Conservation (phyloP, 2,113 vertebrate species). For the Marcusenius ussheri region DNA sequence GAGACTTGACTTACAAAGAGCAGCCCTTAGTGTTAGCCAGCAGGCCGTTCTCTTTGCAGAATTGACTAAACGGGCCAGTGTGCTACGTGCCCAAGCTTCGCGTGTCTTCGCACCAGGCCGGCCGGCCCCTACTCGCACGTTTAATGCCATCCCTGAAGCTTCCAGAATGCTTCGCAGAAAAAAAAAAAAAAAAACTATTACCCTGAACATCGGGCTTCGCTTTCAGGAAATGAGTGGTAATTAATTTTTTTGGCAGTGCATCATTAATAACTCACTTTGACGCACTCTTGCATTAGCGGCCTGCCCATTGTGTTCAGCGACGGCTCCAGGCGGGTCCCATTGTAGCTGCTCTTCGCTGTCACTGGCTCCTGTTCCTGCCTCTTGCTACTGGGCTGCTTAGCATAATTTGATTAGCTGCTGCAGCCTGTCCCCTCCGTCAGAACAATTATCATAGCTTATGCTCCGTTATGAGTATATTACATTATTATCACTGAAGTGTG, state of each 20-base stretch:
- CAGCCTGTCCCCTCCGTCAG: neutral
- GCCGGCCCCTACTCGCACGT: neutral
- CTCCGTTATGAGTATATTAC: neutral
- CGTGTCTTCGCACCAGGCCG: neutral
- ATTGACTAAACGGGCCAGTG: neutral
- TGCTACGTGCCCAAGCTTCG: neutral
- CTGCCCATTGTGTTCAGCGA: neutral
- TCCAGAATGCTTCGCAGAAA: neutral
- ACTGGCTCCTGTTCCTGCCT: neutral
- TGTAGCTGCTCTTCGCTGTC: neutral
- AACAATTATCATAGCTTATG: neutral
- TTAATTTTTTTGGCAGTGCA: neutral
- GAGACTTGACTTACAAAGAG: neutral
- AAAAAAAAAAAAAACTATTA: neutral
- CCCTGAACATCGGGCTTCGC: neutral
- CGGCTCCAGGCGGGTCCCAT: neutral
- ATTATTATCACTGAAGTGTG: neutral
- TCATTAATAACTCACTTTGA: neutral
- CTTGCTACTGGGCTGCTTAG: neutral
- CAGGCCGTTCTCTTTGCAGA: neutral
- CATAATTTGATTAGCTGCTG: conserved; percentile 1
- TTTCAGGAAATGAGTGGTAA: neutral
- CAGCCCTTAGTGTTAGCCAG: neutral
- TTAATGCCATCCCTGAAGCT: neutral
- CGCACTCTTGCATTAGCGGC: neutral